These are phyloP conservation scores for Garra rufa DNA, from an alignment of 2,113 vertebrate species.

Conservation along the genomic window DNA sequence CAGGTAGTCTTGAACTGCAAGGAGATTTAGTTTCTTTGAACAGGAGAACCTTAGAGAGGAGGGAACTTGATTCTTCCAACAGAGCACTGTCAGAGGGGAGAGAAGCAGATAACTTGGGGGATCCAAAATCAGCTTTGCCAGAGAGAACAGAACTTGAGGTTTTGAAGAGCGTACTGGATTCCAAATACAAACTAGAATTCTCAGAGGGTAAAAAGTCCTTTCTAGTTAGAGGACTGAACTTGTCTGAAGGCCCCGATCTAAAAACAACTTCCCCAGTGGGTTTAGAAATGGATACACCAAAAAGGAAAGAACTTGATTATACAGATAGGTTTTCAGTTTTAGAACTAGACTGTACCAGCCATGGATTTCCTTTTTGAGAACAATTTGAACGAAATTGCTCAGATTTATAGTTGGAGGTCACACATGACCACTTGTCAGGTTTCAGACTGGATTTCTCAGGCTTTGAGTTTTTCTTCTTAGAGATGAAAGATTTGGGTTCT, in stretches of 20 bases:
- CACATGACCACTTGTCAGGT: too few relatives aligned
- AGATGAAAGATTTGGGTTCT: too few relatives aligned
- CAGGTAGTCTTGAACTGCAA: not conserved
- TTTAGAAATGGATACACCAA: too few relatives aligned
- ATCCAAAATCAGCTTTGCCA: not conserved
- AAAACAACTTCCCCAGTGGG: not conserved
- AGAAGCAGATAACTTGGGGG: not conserved
- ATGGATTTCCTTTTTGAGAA: too few relatives aligned
- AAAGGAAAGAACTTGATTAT: too few relatives aligned
- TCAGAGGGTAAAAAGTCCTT: too few relatives aligned
- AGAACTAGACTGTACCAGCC: too few relatives aligned
- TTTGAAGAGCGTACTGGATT: not conserved
- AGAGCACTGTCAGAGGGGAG: not conserved
- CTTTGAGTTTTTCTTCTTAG: too few relatives aligned
- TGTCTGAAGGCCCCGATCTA: not conserved
- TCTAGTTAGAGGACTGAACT: not conserved
- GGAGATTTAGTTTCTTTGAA: not conserved
- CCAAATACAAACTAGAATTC: not conserved
- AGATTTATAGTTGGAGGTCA: too few relatives aligned
- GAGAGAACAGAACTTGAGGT: not conserved
- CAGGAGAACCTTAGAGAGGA: not conserved
- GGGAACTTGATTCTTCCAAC: not conserved
- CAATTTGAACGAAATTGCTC: too few relatives aligned
- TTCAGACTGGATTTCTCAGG: too few relatives aligned
- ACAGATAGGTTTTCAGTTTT: too few relatives aligned